Evolutionary conservation across 2,113 vertebrate species (phyloP), one percentile per base, ranked within the genome.

Genomic region (Callopanchax toddi): DNA sequence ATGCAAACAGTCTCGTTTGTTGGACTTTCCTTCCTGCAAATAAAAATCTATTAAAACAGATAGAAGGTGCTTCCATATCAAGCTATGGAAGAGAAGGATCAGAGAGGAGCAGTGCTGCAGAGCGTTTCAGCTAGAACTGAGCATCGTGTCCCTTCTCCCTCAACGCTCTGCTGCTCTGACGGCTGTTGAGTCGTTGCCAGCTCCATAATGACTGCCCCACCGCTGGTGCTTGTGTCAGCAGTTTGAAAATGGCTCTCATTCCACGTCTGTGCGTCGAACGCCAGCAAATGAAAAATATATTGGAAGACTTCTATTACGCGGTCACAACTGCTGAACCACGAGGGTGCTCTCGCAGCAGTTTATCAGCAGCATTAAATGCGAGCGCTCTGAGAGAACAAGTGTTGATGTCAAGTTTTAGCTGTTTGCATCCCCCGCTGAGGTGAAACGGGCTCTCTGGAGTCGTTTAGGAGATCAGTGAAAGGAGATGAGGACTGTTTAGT

Each of bases 161-260:
- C 65, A 25, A 50, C 59, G 79, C 75, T 75, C 74, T 51, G 85
- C 52, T 78, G 82, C 79, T 21, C 65, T 6, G 65, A 69, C 71
- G 20, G 60, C 74, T 73, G 74, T 58, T 13, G 62, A 58, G 62
- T 69, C 63, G 59, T 69, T 81, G 89, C 84, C 87, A 86, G 80
- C 53, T 76, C 71, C n/a, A 3, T 89, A 89, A 90, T 89, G 86
- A 86, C 74, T 85, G 76, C 83, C 73, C 71, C 49, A 25, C 79
- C 63, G 72, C 77, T 25, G 74, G 76, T 60, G 85, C 87, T 80
- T 88, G 84, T 87, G 84, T 89, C 90, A 89, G 89, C 88, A 83
- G 0, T 87, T 89, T 87, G 56, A 78, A 62, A 86, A 86, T 76
- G 77, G 62, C 78, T 67, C 77, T 83, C 79, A 43, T 74, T 81